Conservation (phyloP, 1,140 invertebrate species). For the Sycophila sp. region DNA sequence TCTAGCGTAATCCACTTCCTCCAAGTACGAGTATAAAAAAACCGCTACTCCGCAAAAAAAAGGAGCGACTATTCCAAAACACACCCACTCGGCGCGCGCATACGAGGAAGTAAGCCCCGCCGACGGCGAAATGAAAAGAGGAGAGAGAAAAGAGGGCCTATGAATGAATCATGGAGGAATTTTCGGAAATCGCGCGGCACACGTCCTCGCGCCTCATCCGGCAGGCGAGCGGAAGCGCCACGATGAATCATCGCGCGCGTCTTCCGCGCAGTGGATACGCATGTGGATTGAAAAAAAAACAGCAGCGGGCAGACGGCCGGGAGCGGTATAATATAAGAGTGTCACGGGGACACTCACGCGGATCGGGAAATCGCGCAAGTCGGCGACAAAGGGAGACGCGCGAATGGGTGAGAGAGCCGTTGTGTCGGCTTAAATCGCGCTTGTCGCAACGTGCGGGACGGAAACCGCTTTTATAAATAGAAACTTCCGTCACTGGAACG, state of each 20-base stretch:
- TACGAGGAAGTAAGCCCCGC: too few species aligned
- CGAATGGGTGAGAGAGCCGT: neutral
- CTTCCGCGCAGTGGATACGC: too few species aligned
- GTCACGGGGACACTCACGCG: neutral
- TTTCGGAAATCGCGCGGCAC: too few species aligned
- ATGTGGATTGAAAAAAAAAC: too few species aligned
- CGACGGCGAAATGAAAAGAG: too few species aligned
- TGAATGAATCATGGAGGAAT: neutral
- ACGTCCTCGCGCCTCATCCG: conserved; percentile 12
- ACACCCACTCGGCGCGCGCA: too few species aligned
- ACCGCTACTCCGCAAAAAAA: too few species aligned
- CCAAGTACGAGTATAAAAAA: too few species aligned
- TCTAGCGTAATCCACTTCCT: too few species aligned
- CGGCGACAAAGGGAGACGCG: neutral
- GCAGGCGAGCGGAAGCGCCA: neutral
- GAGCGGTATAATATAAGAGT: too few species aligned
- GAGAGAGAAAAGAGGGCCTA: neutral
- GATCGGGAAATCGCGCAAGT: neutral
- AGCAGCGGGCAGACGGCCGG: too few species aligned
- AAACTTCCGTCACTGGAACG: conserved; percentile 47
- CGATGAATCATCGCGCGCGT: neutral
- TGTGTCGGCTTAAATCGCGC: neutral
- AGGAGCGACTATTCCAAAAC: too few species aligned
- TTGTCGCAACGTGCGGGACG: conserved; percentile 33
- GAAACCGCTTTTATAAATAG: conserved; percentile 52